Base-by-base conservation (phyloP, 1,140 invertebrate genomes). In the Delia radicum region DNA sequence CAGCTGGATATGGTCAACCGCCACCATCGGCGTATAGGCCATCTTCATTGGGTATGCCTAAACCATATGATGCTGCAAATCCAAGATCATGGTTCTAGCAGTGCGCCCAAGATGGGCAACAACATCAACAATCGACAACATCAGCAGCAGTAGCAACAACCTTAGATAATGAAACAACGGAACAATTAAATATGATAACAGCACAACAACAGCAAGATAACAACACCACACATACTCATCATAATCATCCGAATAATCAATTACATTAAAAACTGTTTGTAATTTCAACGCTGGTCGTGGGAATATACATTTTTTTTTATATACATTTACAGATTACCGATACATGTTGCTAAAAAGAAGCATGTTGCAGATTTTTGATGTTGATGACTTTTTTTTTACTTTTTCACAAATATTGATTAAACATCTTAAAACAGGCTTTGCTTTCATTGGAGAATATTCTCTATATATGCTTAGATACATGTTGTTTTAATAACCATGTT, bases 61-160 rank as follows among this genome's bases (percentile, higher is more conserved):
- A 92, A 80, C 90, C 90, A 7, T 93, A 91, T 78, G 92, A 93
- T 80, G 85, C 84, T 79, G 85, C 84, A 5, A 85, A 84, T 74
- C 76, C 80, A 65, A 83, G 83, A 72, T 77, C 84, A 78, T 86
- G 82, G 82, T 86, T 85, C 82, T 86, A 86, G 83, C 83, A 85
- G 83, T 85, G 83, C 83, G 83, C 83, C 81, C 71, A 73, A 75
- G 29, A 29, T 18, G 37, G 37, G 27, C 76, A 31, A 67, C 27
- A 28, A 31, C 48, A 71, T n/a, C 63, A 42, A 15, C 63, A 33
- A 48, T 28, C 28, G 21, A 18, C 73, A 37, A 13, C 27, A 28
- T 10, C 61, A 61, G 10, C 28, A n/a, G 31, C 33, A 31, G 10
- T 4, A 21, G 15, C 37, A 42, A 33, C 37, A 33, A 28, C 42